Evolutionary conservation across 2,888 invertebrate species (phyloP), one percentile per base, ranked within the genome.

Genomic region (Ceraclea dissimilis): DNA sequence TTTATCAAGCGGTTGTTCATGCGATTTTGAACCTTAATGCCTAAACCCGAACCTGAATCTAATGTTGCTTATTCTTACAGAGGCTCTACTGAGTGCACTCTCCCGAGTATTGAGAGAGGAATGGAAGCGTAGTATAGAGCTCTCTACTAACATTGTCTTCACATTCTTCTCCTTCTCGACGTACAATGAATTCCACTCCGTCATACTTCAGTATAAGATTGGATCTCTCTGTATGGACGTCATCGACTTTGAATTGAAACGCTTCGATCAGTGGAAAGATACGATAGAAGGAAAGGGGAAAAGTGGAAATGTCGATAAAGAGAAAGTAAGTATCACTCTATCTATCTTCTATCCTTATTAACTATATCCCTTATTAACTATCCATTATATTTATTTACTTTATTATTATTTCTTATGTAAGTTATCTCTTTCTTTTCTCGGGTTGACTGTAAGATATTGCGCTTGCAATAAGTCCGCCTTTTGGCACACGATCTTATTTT

Each of bases 91-190:
- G 51, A 96, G 96, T 75, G 98, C 97, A 43, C 78, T 99, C 65
- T 92, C 96, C 11, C 82, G 99, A 68, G 95, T 98, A 31, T 77
- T 99, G 54, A 83, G 97, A 63, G 99, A 99, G 77, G 98, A 99
- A 75, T 98, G 96, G 92, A 92, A 92, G 72, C 86, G 92, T 69
- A 97, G 93, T 71, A 88, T 96, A 67, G 96, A 98, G 70, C 75
- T 99, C 58, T 93, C 95, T 65, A 96, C 94, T 64, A 96, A 96
- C 73, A 92, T 99, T 68, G 89, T 96, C 63, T 93, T 94, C 70
- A 91, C 93, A 66, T 98, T 98, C 76, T 94, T 95, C 71, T 97
- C 95, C 70, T 95, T 99, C 70, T 97, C 98, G 11, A 90, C 91
- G 43, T 98, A 95, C 70, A 87, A 90, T 66, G 90, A 92, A 68